A percentile compares a stretch with the other conserved stretches of the same genome.
These are phyloP conservation scores for Drosophila acutilabella DNA, from an alignment of 2,888 invertebrate species.

Conservation along the genomic window DNA sequence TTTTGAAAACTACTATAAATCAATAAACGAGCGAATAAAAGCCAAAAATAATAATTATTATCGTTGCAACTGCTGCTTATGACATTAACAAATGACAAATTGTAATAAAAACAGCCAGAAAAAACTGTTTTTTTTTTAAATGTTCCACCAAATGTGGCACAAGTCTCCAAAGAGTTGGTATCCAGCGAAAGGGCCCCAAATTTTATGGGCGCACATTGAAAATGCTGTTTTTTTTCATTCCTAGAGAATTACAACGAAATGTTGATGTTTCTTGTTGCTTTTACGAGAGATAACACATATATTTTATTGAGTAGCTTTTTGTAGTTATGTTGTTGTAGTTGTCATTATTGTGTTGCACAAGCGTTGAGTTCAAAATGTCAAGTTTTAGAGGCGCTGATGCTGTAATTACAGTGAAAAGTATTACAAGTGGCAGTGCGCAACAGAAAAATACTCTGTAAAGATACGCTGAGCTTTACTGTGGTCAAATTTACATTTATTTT, in stretches of 20 bases:
- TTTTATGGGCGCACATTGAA: conserved; percentile 39
- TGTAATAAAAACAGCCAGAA: conserved; percentile 60
- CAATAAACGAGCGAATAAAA: conserved; percentile 54
- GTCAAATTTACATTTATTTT: too few relatives aligned
- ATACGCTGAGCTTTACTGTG: neutral
- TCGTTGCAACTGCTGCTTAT: conserved; percentile 52
- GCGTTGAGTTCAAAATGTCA: conserved; percentile 74
- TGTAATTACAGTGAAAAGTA: conserved; percentile 66
- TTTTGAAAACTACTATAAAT: conserved; percentile 60
- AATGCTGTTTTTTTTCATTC: conserved; percentile 35
- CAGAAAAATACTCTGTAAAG: conserved; percentile 6
- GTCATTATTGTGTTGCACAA: conserved; percentile 48
- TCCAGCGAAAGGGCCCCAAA: conserved; percentile 8
- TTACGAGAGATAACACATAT: conserved; percentile 72
- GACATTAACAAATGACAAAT: conserved; percentile 72
- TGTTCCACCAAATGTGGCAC: conserved; percentile 56
- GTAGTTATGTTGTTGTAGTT: conserved; percentile 19
- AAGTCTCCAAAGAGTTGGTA: conserved; percentile 65
- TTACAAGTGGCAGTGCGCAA: conserved; percentile 24
- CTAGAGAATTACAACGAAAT: conserved; percentile 55
- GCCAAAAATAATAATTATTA: conserved; percentile 41
- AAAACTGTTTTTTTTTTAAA: conserved; percentile 16
- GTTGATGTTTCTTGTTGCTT: conserved; percentile 60
- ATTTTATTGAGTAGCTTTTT: conserved; percentile 64
- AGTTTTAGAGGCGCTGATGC: conserved; percentile 53